These are phyloP conservation scores for Cecidostiba fungosa DNA, from an alignment of 2,888 invertebrate genomes.

Conservation along the genomic window DNA sequence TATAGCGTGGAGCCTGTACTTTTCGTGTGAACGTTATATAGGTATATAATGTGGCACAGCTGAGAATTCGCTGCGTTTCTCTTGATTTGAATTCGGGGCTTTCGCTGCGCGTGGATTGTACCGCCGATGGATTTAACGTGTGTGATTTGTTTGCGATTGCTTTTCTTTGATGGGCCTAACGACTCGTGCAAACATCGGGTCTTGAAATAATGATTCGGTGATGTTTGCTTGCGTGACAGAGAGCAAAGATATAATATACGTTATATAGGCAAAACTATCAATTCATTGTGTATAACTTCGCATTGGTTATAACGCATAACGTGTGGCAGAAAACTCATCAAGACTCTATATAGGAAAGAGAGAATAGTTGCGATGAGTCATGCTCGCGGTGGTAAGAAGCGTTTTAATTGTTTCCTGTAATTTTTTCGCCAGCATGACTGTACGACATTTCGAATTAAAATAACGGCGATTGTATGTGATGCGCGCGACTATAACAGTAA, in stretches of 20 bases:
- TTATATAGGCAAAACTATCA: background rate
- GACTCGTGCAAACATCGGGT: background rate
- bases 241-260: background rate
- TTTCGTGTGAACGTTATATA: background rate
- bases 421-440: constrained; percentile 20
- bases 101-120: background rate
- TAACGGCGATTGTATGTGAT: constrained; percentile 16
- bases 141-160: background rate
- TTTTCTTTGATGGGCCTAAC: background rate
- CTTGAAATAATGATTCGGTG: background rate
- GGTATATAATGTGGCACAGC: background rate
- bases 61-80: constrained; percentile 3
- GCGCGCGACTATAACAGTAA: background rate
- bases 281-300: background rate
- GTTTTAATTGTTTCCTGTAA: constrained; percentile 50
- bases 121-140: background rate
- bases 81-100: background rate
- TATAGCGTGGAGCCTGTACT: background rate
- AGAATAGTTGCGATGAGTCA: constrained; percentile 46
- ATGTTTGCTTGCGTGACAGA: background rate
- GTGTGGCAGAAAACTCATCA: background rate
- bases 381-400: background rate
- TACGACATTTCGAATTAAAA: constrained; percentile 29
- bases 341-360: background rate
- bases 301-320: background rate